Conservation (phyloP, 2,888 invertebrate species). For the Drosophila colorata region DNA sequence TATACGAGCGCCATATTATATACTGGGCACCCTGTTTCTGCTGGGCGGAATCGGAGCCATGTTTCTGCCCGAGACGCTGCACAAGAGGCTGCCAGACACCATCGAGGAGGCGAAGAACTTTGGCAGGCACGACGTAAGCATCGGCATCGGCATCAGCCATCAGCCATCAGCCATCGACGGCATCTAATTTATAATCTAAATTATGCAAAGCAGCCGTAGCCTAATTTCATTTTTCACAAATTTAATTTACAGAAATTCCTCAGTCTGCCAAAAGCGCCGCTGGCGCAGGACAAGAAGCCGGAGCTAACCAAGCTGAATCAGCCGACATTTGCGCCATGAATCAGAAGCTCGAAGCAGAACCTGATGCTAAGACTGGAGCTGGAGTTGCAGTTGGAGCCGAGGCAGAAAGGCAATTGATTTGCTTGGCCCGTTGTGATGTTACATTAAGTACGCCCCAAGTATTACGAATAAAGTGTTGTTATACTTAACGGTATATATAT, state of each 20-base stretch:
- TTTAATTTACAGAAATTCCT: constrained; percentile 84
- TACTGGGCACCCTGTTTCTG: constrained; percentile 84
- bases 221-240: constrained; percentile 69
- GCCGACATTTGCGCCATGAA: constrained; percentile 53
- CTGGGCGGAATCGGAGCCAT: constrained; percentile 86
- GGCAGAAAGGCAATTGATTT: constrained; percentile 47
- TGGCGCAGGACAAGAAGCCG: constrained; percentile 46
- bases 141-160: constrained; percentile 20
- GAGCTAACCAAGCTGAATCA: constrained; percentile 64
- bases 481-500: constrained; percentile 35
- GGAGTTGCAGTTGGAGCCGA: constrained; percentile 5
- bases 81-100: constrained; percentile 88
- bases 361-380: constrained; percentile 7
- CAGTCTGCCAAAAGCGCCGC: constrained; percentile 83
- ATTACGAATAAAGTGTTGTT: constrained; percentile 77
- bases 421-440: constrained; percentile 65
- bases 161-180: constrained; percentile 38
- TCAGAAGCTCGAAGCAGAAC: constrained; percentile 38
- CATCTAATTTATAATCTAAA: constrained; percentile 70
- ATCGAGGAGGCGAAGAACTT: constrained; percentile 88
- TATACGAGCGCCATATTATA: constrained; percentile 85
- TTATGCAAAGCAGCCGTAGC: constrained; percentile 71
- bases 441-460: constrained; percentile 75
- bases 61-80: constrained; percentile 88
- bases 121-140: constrained; percentile 85